Percentiles rank a stretch among this genome's conserved stretches.
phyloP scores from a whole-genome alignment of 1,140 invertebrate species.

The Rhopalosiphum padi region DNA sequence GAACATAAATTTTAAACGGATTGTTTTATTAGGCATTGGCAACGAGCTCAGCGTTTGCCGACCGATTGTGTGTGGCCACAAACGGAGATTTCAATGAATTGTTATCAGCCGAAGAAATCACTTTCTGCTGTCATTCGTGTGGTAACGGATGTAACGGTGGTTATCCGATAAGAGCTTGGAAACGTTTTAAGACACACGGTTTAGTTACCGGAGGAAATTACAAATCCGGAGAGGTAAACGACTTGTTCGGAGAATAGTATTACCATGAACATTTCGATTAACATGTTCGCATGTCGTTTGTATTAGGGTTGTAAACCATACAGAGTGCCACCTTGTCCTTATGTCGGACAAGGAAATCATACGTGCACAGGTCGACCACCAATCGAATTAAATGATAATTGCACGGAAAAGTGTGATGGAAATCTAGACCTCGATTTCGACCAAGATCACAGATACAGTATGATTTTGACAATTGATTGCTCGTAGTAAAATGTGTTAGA shows the following conservation, averaged over 20 bases:
- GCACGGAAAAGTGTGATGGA: not conserved
- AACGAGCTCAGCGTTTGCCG: constrained; percentile 68
- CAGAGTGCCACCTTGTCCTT: not conserved
- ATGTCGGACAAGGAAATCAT: not conserved
- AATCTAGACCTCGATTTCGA: not conserved
- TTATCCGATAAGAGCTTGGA: constrained; percentile 69
- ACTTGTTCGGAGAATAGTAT: not conserved
- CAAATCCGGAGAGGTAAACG: constrained; percentile 63
- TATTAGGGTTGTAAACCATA: not conserved
- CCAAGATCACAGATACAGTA: not conserved
- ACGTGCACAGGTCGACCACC: not conserved
- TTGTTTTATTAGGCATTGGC: constrained; percentile 63
- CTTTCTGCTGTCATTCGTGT: constrained; percentile 70
- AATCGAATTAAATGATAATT: not conserved
- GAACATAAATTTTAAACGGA: constrained; percentile 60
- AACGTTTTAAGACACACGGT: constrained; percentile 66
- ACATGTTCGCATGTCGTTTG: not conserved
- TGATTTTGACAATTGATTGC: not conserved
- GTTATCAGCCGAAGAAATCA: constrained; percentile 72
- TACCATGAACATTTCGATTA: not conserved
- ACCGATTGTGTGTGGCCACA: constrained; percentile 73
- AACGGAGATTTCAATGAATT: constrained; percentile 67
- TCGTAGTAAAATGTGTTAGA: not conserved
- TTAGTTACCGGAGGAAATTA: constrained; percentile 73
- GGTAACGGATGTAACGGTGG: constrained; percentile 75